phyloP scores from a whole-genome alignment of 2,797 vertebrate species.

The Sebastes alutus region DNA sequence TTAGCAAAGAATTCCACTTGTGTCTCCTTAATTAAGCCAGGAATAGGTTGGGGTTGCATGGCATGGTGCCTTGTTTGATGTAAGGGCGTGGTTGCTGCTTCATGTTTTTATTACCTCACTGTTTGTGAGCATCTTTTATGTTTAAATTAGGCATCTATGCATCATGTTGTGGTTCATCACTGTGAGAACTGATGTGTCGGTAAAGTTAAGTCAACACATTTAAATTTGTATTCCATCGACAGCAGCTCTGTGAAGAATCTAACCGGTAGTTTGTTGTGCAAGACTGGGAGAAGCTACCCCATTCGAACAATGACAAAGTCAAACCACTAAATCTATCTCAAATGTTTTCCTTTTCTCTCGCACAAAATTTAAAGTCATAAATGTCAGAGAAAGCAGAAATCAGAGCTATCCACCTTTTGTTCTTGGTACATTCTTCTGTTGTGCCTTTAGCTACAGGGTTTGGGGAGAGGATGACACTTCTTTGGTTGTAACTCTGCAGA shows the following conservation, averaged over 20 bases:
- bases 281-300: neutral
- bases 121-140: conserved; percentile 45
- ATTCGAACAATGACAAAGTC: conserved; percentile 35
- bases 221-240: neutral
- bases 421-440: conserved; percentile 80
- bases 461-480: conserved; percentile 67
- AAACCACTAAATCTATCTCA: conserved; percentile 36
- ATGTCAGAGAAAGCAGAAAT: conserved; percentile 68
- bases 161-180: conserved; percentile 39
- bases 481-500: conserved; percentile 81
- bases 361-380: conserved; percentile 62
- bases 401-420: conserved; percentile 76
- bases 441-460: conserved; percentile 82
- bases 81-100: conserved; percentile 46
- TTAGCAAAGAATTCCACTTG: conserved; percentile 42
- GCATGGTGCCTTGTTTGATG: conserved; percentile 48
- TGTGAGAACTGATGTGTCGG: conserved; percentile 4
- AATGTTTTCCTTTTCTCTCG: conserved; percentile 41
- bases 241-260: neutral
- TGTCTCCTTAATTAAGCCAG: conserved; percentile 45
- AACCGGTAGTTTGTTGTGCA: conserved; percentile 18
- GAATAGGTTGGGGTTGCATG: conserved; percentile 39
- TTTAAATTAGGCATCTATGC: conserved; percentile 45
- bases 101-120: conserved; percentile 43
- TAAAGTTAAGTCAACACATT: neutral